phyloP scores from a whole-genome alignment of 1,140 invertebrate genomes.

The Drosophila serrata region DNA sequence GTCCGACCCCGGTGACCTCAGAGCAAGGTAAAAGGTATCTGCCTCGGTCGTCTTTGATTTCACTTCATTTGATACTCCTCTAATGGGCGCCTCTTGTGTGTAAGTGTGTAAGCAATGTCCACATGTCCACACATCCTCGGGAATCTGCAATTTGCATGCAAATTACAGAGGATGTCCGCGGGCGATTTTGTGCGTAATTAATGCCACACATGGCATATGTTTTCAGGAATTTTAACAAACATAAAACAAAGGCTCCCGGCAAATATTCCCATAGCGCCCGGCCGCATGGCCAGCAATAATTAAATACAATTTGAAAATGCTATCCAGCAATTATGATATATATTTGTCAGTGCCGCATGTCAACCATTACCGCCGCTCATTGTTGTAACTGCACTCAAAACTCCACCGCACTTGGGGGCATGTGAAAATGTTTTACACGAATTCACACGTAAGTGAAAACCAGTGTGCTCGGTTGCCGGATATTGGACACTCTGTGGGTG shows the following conservation, averaged over 20 bases:
- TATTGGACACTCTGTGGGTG: conserved; percentile 25
- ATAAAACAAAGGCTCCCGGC: conserved; percentile 27
- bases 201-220: conserved; percentile 35
- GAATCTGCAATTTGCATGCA: conserved; percentile 44
- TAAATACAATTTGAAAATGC: conserved; percentile 58
- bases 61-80: conserved; percentile 30
- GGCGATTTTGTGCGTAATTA: conserved; percentile 53
- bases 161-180: conserved; percentile 20
- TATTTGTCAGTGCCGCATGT: conserved; percentile 51
- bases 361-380: conserved; percentile 26
- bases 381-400: conserved; percentile 45
- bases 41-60: conserved; percentile 38
- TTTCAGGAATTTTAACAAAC: conserved; percentile 35
- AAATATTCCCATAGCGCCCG: conserved; percentile 18
- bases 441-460: conserved; percentile 28
- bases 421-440: conserved; percentile 42
- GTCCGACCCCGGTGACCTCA: conserved; percentile 15
- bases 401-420: conserved; percentile 14
- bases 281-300: conserved; percentile 46
- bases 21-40: neutral
- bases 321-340: conserved; percentile 61
- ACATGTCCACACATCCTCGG: conserved; percentile 5
- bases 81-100: neutral
- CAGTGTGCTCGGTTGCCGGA: neutral
- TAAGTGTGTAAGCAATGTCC: neutral